Evolutionary conservation across 37 sponge, comb jelly and placozoan species (phyloP).

Genomic region (Halichondria panicea): DNA sequence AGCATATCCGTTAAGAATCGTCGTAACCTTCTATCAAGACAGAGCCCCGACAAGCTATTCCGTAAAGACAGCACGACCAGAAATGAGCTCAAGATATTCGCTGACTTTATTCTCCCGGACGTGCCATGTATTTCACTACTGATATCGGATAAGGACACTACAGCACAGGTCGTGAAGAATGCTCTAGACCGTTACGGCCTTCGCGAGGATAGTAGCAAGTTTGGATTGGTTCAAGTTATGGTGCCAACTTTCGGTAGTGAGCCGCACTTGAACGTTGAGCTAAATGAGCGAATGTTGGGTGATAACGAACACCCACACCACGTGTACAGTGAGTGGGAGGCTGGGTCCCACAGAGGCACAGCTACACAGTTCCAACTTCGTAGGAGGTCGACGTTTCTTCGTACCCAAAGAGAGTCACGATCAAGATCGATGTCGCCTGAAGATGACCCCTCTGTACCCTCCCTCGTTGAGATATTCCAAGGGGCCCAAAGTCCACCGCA

Average conservation of each 20-base stretch:
- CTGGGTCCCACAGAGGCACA: conserved; percentile 9
- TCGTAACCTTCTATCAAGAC: not conserved
- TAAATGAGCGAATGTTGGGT: conserved; percentile 38
- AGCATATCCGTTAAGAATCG: conserved; percentile 73
- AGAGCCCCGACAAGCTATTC: not conserved
- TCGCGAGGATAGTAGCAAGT: conserved; percentile 46
- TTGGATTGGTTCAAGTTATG: conserved; percentile 65
- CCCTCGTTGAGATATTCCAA: conserved; percentile 44
- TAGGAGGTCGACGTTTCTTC: conserved; percentile 28
- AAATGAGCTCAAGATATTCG: conserved; percentile 45
- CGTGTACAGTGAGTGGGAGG: conserved; percentile 14
- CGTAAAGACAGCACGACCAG: not conserved
- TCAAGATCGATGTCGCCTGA: conserved; percentile 16
- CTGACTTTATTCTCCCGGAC: conserved; percentile 66
- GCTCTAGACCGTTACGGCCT: conserved; percentile 63
- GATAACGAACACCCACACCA: conserved; percentile 49
- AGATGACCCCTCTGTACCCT: conserved; percentile 19
- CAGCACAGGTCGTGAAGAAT: conserved; percentile 45
- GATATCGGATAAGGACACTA: conserved; percentile 34
- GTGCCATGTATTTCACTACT: conserved; percentile 71
- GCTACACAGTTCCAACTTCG: conserved; percentile 53
- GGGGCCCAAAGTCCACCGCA: conserved; percentile 35
- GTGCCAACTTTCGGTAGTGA: conserved; percentile 25
- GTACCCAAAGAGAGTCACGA: not conserved
- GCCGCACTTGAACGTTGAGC: conserved; percentile 29